Base-by-base conservation (phyloP, 2,113 vertebrate species). In the Cichladusa arquata region DNA sequence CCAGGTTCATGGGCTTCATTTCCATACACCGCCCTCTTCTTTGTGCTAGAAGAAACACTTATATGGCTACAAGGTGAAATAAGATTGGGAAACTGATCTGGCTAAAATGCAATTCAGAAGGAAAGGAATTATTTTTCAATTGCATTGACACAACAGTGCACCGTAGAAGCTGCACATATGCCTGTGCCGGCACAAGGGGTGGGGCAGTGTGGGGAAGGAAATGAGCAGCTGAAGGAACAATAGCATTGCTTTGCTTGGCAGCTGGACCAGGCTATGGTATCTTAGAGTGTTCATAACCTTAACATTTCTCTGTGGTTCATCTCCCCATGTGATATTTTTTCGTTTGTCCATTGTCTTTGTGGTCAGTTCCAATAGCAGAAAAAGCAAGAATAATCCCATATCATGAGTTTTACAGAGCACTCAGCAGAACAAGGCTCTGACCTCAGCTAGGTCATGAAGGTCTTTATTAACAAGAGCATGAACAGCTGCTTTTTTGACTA, bases 221-320 rank as follows among this genome's bases (percentile, higher is more conserved):
- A 95, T 25, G 33, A 86, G 92, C 67, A 62, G 91, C 82, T 92
- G 45, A 73, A 92, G 34, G 80, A 92, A 96, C 92, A 93, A 94
- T 18, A 83, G 51, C 33, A 71, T 66, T 97, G 95, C 91, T 97
- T 95, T 95, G 26, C 34, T 96, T 97, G 96, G 96, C 95, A 94
- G 64, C 62, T 90, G 67, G 42, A 84, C 56, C 56, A 92, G 93
- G 33, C 91, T 56, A 77, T 86, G 82, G 47, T 81, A 81, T 79
- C 64, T 86, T 60, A 77, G 70, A 90, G 13, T 7, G 11, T 58
- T 86, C 47, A 64, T 56, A 93, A 90, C 67, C 94, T 90, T 88
- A 92, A 93, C 81, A 90, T 90, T 86, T 85, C 67, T 60, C 79
- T 96, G 94, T 67, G 87, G 90, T 93, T 95, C 79, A 88, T 67